Conservation (phyloP, 2,888 invertebrate species). For the Caenorhabditis sp. region DNA sequence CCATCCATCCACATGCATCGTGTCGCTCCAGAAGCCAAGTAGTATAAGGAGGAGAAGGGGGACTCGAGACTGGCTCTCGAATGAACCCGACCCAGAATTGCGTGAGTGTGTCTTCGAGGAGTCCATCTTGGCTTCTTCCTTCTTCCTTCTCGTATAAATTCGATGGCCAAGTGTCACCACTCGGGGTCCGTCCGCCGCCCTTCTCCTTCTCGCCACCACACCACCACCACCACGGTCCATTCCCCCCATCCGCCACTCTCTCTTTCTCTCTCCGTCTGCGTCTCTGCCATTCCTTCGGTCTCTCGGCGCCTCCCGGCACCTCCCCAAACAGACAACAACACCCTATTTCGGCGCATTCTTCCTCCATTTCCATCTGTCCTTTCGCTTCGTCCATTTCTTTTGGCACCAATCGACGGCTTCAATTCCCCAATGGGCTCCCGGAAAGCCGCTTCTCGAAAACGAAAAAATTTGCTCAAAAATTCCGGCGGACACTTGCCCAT, state of each 20-base stretch:
- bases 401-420: constrained; percentile 1
- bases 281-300: constrained; percentile 36
- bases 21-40: too few species aligned
- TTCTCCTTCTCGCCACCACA: too few species aligned
- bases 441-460: background rate
- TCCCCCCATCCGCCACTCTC: constrained; percentile 20
- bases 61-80: background rate
- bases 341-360: constrained; percentile 36
- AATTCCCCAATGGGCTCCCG: constrained; percentile 47
- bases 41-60: too few species aligned
- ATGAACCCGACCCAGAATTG: constrained; percentile 38
- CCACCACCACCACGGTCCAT: constrained; percentile 30
- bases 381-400: constrained; percentile 31
- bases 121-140: constrained; percentile 54
- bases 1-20: too few species aligned
- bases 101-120: constrained; percentile 22
- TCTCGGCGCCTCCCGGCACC: constrained; percentile 12
- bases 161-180: constrained; percentile 60
- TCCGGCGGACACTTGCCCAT: background rate
- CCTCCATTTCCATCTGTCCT: constrained; percentile 51
- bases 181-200: too few species aligned
- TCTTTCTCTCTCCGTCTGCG: constrained; percentile 22
- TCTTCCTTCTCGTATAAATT: constrained; percentile 61
- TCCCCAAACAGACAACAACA: constrained; percentile 24
- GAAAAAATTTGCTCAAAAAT: constrained; percentile 34